Evolutionary conservation across 2,888 invertebrate genomes (phyloP).

Genomic region (Diloba caeruleocephala): DNA sequence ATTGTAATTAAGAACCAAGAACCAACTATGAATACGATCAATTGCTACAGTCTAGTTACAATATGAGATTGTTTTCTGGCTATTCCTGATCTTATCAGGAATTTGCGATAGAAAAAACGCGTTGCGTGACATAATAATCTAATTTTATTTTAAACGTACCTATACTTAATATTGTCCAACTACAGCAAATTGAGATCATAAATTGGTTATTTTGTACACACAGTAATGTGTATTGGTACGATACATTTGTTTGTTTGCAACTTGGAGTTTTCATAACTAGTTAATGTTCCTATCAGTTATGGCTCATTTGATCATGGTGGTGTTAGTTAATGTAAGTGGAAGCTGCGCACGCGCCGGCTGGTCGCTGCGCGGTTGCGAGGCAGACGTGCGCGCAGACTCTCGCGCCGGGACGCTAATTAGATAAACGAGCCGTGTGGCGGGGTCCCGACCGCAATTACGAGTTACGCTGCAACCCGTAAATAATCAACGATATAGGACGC

Average conservation of each 20-base stretch:
- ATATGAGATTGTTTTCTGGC: slow-evolving; percentile 7
- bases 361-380: slow-evolving; percentile 42
- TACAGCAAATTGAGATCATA: too few relatives aligned
- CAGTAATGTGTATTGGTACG: slow-evolving; percentile 17
- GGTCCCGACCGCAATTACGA: slow-evolving; percentile 88
- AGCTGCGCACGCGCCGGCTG: slow-evolving; percentile 46
- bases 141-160: too few relatives aligned
- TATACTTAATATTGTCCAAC: too few relatives aligned
- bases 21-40: slow-evolving; percentile 26
- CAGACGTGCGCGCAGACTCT: slow-evolving; percentile 68
- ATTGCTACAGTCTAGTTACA: slow-evolving; percentile 24
- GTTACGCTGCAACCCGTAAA: slow-evolving; percentile 80
- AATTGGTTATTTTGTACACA: too few relatives aligned
- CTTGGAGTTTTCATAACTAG: slow-evolving; percentile 36
- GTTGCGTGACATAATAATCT: too few relatives aligned
- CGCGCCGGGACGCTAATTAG: slow-evolving; percentile 82
- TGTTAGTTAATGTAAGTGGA: slow-evolving; percentile 43
- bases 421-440: slow-evolving; percentile 86
- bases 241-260: slow-evolving; percentile 31
- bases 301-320: slow-evolving; percentile 48
- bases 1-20: slow-evolving; percentile 49
- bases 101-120: too few relatives aligned
- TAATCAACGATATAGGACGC: slow-evolving; percentile 84
- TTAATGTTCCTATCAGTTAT: slow-evolving; percentile 41
- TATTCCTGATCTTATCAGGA: background rate